These are phyloP conservation scores for Lucifuga dentata DNA, from an alignment of 2,113 vertebrate genomes.

Conservation along the genomic window DNA sequence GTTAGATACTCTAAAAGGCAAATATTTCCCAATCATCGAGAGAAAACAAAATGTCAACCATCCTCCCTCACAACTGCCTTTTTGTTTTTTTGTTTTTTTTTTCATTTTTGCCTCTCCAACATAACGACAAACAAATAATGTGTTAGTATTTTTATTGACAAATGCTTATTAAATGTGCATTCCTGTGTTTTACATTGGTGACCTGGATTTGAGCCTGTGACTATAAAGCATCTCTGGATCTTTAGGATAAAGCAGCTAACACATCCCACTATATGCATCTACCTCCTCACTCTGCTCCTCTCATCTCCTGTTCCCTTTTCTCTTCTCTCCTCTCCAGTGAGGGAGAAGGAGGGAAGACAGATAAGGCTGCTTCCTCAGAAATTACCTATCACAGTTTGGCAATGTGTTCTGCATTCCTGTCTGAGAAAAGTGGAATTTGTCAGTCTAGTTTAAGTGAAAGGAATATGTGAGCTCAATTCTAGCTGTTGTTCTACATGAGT, in stretches of 20 bases:
- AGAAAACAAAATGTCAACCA: no score
- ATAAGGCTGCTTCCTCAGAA: conserved; percentile 72
- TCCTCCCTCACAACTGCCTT: no score
- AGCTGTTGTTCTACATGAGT: conserved; percentile 52
- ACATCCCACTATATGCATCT: conserved; percentile 65
- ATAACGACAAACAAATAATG: neutral
- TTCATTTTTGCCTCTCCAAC: neutral
- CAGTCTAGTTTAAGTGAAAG: conserved; percentile 49
- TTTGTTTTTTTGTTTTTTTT: no score
- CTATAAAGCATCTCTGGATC: conserved; percentile 17
- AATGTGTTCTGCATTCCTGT: conserved; percentile 57
- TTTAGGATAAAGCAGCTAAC: conserved; percentile 57
- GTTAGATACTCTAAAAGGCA: neutral
- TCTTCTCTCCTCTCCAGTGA: conserved; percentile 49
- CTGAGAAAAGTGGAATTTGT: conserved; percentile 66
- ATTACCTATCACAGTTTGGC: conserved; percentile 69
- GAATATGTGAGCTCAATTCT: conserved; percentile 57
- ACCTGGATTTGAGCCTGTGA: conserved; percentile 44
- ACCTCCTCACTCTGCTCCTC: conserved; percentile 62
- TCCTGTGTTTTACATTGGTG: conserved; percentile 14
- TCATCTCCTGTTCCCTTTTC: conserved; percentile 64
- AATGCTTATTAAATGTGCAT: conserved; percentile 5
- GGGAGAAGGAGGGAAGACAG: conserved; percentile 48
- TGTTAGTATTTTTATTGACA: conserved; percentile 33
- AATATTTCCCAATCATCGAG: no score